Conservation (phyloP, 1,140 invertebrate genomes). For the Aphaenogaster floridana region DNA sequence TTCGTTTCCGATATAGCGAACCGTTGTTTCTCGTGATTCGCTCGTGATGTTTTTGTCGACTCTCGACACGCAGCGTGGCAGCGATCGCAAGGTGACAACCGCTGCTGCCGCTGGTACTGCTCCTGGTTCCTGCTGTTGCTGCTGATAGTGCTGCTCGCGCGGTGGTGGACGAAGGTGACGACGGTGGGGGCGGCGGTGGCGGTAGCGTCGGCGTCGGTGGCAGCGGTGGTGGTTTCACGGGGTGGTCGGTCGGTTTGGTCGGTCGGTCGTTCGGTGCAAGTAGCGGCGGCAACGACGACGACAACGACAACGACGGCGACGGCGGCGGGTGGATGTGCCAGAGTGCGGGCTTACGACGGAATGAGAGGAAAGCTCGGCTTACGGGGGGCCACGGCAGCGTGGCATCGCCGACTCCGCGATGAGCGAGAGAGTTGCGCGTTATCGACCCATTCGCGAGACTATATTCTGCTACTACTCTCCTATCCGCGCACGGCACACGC, state of each 20-base stretch:
- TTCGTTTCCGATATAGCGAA: background rate
- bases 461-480: conserved; percentile 73
- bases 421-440: conserved; percentile 86
- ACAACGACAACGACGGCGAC: background rate
- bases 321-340: conserved; percentile 79
- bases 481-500: conserved; percentile 64
- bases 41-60: conserved; percentile 19
- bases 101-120: conserved; percentile 58
- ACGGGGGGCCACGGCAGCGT: conserved; percentile 79
- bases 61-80: conserved; percentile 43
- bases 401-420: conserved; percentile 82
- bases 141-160: conserved; percentile 52
- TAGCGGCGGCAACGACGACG: conserved; percentile 45
- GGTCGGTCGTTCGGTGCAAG: conserved; percentile 63
- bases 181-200: conserved; percentile 42
- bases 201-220: conserved; percentile 33
- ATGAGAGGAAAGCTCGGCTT: conserved; percentile 84
- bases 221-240: conserved; percentile 61
- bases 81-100: conserved; percentile 59
- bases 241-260: conserved; percentile 59
- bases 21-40: conserved; percentile 22
- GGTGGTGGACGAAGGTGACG: conserved; percentile 54
- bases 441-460: conserved; percentile 85
- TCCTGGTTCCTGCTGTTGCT: conserved; percentile 64
- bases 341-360: conserved; percentile 82